Conservation (phyloP, 2,797 vertebrate genomes). For the Apogon talboti region DNA sequence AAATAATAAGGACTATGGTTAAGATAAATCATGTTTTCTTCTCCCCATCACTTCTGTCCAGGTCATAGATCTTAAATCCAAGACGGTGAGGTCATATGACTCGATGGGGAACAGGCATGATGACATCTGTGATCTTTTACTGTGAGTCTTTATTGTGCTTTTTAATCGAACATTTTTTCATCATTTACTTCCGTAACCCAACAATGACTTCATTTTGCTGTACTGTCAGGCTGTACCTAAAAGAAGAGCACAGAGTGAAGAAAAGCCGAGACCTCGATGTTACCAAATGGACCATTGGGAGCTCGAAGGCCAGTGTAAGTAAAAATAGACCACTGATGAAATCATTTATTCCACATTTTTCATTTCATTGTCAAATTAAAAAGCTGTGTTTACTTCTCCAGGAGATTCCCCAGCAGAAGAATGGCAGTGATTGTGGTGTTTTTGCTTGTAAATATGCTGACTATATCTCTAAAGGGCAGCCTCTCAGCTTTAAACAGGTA, state of each 20-base stretch:
- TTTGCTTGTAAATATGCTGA: slow-evolving; percentile 96
- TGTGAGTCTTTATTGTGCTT: slow-evolving; percentile 85
- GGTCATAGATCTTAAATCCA: slow-evolving; percentile 89
- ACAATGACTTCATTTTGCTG: slow-evolving; percentile 25
- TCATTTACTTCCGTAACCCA: neutral
- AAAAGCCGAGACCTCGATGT: slow-evolving; percentile 86
- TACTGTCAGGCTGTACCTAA: slow-evolving; percentile 87
- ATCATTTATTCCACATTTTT: neutral
- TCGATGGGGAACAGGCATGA: slow-evolving; percentile 90
- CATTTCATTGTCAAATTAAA: neutral
- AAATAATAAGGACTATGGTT: too few species aligned
- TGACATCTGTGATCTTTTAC: slow-evolving; percentile 85
- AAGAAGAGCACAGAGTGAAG: slow-evolving; percentile 89
- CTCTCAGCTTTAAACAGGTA: slow-evolving; percentile 91
- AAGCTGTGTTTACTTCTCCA: slow-evolving; percentile 54
- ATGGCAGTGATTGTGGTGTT: slow-evolving; percentile 94
- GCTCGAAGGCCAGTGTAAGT: slow-evolving; percentile 84
- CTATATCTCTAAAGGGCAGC: slow-evolving; percentile 87
- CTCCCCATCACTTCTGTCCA: slow-evolving; percentile 60
- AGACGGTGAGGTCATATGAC: slow-evolving; percentile 90
- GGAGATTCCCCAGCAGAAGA: slow-evolving; percentile 95
- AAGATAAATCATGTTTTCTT: neutral
- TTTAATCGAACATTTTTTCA: neutral
- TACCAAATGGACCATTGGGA: slow-evolving; percentile 88
- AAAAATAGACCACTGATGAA: neutral